Conservation (phyloP, 2,113 vertebrate genomes). For the Vimba vimba region DNA sequence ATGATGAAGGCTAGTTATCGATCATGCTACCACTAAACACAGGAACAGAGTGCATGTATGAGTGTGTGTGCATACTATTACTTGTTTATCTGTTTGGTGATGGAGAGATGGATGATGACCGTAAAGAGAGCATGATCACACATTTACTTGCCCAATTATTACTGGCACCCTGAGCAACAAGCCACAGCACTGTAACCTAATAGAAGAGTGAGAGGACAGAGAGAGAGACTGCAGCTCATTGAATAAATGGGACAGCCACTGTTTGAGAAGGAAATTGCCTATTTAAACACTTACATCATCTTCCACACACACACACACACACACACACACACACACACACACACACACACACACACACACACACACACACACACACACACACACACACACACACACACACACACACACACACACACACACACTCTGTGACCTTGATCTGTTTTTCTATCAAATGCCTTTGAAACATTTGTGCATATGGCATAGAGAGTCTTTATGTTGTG, state of each 20-base stretch:
- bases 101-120: neutral
- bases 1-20: conserved; percentile 20
- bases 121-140: conserved; percentile 38
- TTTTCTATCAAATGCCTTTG: conserved; percentile 12
- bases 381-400: neutral
- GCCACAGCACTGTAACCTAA: conserved; percentile 31
- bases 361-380: neutral
- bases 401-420: no score
- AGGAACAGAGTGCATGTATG: neutral
- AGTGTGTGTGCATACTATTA: conserved; percentile 28
- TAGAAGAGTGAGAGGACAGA: conserved; percentile 10
- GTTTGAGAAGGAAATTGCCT: conserved; percentile 37
- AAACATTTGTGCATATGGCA: neutral
- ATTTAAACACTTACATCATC: conserved; percentile 38
- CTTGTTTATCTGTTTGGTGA: conserved; percentile 30
- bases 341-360: neutral
- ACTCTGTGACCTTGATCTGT: conserved; percentile 32
- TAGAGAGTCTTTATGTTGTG: neutral
- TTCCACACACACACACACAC: neutral
- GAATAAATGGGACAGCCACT: conserved; percentile 33
- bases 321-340: neutral
- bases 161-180: conserved; percentile 4
- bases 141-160: conserved; percentile 31
- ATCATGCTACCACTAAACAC: conserved; percentile 22
- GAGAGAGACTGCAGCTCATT: conserved; percentile 15